These are phyloP conservation scores for Atta colombica DNA, from an alignment of 1,140 invertebrate genomes.

Conservation along the genomic window DNA sequence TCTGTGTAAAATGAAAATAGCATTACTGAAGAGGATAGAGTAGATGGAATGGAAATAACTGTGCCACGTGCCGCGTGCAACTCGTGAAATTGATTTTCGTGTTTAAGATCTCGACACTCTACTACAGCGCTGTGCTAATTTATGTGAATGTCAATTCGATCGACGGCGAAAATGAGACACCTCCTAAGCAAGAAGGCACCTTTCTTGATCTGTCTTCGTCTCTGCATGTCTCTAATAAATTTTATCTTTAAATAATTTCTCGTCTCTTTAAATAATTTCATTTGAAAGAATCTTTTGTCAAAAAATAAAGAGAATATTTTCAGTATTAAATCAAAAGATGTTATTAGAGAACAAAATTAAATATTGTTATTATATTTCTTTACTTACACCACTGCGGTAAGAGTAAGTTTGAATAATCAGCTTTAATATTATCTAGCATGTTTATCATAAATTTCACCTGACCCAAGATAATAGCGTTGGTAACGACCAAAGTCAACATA, in stretches of 20 bases:
- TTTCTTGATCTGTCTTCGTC: neutral
- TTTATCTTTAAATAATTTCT: neutral
- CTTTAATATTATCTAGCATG: slow-evolving; percentile 35
- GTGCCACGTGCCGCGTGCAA: slow-evolving; percentile 19
- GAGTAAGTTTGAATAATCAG: slow-evolving; percentile 36
- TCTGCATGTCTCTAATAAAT: neutral
- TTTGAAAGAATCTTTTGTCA: neutral
- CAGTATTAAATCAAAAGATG: neutral
- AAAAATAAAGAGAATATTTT: neutral
- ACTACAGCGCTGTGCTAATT: slow-evolving; percentile 32
- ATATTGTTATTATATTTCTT: slow-evolving; percentile 8
- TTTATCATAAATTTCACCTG: slow-evolving; percentile 18
- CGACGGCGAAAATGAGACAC: slow-evolving; percentile 15
- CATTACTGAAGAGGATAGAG: slow-evolving; percentile 39
- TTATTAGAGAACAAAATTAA: neutral
- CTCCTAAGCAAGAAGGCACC: neutral
- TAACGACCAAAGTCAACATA: slow-evolving; percentile 52
- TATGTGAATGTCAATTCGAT: slow-evolving; percentile 39
- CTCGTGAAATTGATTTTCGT: slow-evolving; percentile 55
- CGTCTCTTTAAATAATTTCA: too few species aligned
- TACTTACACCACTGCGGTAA: neutral
- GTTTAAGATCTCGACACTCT: slow-evolving; percentile 40
- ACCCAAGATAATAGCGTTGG: slow-evolving; percentile 38
- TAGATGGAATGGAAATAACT: slow-evolving; percentile 55
- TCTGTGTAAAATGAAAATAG: slow-evolving; percentile 57